A percentile compares a stretch with the other conserved stretches of the same genome.
Conservation (phyloP, 2,888 invertebrate genomes). For the Neocrepidodera transversa region DNA sequence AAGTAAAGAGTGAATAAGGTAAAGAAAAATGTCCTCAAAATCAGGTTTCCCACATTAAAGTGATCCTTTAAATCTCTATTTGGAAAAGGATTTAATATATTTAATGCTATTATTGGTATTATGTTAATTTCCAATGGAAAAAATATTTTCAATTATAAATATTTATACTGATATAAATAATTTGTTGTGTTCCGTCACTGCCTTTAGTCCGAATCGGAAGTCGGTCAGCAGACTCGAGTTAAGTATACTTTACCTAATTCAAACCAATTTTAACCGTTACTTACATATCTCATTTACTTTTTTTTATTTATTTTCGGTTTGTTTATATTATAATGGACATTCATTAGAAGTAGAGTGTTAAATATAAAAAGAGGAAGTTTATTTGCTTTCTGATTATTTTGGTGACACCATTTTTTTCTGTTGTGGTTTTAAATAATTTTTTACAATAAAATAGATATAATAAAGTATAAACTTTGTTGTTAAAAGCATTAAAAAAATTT, state of each 20-base stretch:
- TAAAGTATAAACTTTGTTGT: background rate
- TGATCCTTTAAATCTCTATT: too few relatives aligned
- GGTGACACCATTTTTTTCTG: background rate
- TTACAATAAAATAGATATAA: background rate
- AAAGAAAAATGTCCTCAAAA: too few relatives aligned
- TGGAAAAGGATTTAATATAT: too few relatives aligned
- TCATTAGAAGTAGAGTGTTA: constrained; percentile 5
- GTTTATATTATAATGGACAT: constrained; percentile 6
- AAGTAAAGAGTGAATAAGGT: too few relatives aligned
- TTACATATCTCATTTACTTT: constrained; percentile 4
- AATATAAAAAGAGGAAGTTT: background rate
- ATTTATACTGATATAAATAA: too few relatives aligned
- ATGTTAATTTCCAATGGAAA: too few relatives aligned
- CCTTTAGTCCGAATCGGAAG: background rate
- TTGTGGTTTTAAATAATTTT: background rate
- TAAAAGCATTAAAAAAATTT: background rate
- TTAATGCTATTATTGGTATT: too few relatives aligned
- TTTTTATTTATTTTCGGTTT: constrained; percentile 7
- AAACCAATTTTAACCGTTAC: constrained; percentile 7
- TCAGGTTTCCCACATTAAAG: too few relatives aligned
- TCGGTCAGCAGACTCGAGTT: constrained; percentile 3
- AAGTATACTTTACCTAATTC: background rate
- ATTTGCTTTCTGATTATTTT: background rate
- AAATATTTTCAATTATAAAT: too few relatives aligned
- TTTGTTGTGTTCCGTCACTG: too few relatives aligned